These are phyloP conservation scores for Calephelis nemesis DNA, from an alignment of 1,140 invertebrate genomes.

Conservation along the genomic window DNA sequence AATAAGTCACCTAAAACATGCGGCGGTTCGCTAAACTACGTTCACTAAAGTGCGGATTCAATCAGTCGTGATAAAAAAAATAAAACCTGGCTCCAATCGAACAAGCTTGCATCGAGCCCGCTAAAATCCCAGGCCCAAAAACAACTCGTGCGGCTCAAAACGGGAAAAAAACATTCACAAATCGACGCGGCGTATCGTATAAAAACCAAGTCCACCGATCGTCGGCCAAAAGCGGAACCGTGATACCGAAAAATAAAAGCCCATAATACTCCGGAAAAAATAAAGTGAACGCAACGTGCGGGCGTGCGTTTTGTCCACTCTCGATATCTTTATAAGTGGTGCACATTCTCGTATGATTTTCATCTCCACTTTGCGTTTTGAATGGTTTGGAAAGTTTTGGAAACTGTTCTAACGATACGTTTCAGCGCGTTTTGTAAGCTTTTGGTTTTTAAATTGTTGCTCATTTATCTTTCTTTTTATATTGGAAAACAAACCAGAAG, in stretches of 20 bases:
- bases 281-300: slow-evolving; percentile 55
- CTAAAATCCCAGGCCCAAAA: slow-evolving; percentile 73
- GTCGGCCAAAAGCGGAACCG: slow-evolving; percentile 76
- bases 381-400: slow-evolving; percentile 8
- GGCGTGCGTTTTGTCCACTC: slow-evolving; percentile 45
- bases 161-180: slow-evolving; percentile 66
- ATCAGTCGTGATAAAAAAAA: slow-evolving; percentile 62
- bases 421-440: background rate
- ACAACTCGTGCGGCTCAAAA: slow-evolving; percentile 70
- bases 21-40: slow-evolving; percentile 65
- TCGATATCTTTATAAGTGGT: slow-evolving; percentile 65
- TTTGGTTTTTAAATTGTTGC: background rate
- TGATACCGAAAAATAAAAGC: slow-evolving; percentile 79
- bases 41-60: slow-evolving; percentile 75
- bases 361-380: slow-evolving; percentile 28
- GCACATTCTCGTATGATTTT: slow-evolving; percentile 41
- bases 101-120: slow-evolving; percentile 49
- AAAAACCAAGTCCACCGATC: slow-evolving; percentile 73
- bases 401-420: slow-evolving; percentile 1
- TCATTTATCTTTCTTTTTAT: no score
- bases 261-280: slow-evolving; percentile 73
- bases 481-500: no score
- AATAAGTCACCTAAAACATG: slow-evolving; percentile 62
- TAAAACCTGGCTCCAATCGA: slow-evolving; percentile 43
- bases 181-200: slow-evolving; percentile 73